Base-by-base conservation (phyloP, 2,113 vertebrate genomes). In the Scortum barcoo region DNA sequence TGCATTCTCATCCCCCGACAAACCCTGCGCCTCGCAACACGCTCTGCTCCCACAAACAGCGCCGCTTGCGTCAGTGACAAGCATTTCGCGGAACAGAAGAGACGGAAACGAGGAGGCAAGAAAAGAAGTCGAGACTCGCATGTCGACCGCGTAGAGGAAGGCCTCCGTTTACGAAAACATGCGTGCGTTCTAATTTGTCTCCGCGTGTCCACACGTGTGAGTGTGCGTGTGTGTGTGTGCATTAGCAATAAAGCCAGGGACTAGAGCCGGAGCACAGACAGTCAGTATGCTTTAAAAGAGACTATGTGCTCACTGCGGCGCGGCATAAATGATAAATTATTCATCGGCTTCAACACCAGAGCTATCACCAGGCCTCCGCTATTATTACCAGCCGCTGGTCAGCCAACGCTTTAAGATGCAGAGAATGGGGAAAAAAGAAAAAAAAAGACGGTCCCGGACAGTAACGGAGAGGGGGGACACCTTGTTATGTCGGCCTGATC, bases 251-350 rank as follows among this genome's bases (percentile, higher is more conserved):
- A 89, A 82, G 85, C 90, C 76, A 62, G 72, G 46, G 86, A 88
- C 60, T 46, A 14, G 57, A 67, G 88, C 83, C 53, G 58, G 80
- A 83, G 81, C 76, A 33, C 76, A 82, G 79, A 90, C 86, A 87
- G 89, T 84, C 87, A 89, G 70, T 77, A 88, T 82, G 79, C 78
- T 85, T 89, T 88, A 88, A 89, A 92, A 79, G 82, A 89, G 88
- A 84, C 72, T 62, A 80, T 74, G 88, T 56, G 66, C 78, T 89
- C 86, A 83, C 85, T 89, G 89, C 77, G n/a, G 75, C 81, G 57
- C 77, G 11, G 83, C 73, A 80, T 80, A 73, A 87, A 92, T 53
- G 66, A 89, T 95, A 83, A 91, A 93, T 94, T 94, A 95, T 95
- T 94, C 91, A 95, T 89, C 16, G 67, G 71, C 75, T 88, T 86